Evolutionary conservation across 2,888 invertebrate genomes (phyloP).

Genomic region (Labia minor): DNA sequence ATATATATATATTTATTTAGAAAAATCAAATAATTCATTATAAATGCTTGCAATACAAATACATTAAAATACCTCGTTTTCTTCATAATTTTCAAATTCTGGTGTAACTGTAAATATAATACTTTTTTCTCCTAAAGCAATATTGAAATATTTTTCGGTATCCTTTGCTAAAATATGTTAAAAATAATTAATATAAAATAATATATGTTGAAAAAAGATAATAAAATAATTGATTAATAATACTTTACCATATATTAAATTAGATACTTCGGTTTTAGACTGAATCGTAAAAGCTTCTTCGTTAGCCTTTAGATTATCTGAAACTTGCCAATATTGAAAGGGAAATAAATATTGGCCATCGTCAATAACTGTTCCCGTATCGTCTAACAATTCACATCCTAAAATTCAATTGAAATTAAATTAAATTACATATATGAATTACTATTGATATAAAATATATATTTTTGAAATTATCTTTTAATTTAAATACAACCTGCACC

Average conservation of each 20-base stretch:
- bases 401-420: background rate
- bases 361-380: background rate
- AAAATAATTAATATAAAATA: no score
- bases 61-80: constrained; percentile 31
- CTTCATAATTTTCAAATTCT: constrained; percentile 14
- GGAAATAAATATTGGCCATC: background rate
- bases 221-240: no score
- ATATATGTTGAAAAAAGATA: no score
- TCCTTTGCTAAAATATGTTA: no score
- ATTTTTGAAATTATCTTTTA: no score
- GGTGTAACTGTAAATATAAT: no score
- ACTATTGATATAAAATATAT: no score
- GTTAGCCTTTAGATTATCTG: background rate
- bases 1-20: no score
- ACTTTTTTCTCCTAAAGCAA: no score
- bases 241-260: background rate
- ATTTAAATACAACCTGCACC: no score
- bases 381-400: background rate
- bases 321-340: background rate
- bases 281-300: background rate
- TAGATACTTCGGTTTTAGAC: background rate
- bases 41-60: background rate
- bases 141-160: no score
- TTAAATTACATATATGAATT: no score
- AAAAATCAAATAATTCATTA: background rate